Base-by-base conservation (phyloP, 2,888 invertebrate genomes). In the Melangyna quadrimaculata region DNA sequence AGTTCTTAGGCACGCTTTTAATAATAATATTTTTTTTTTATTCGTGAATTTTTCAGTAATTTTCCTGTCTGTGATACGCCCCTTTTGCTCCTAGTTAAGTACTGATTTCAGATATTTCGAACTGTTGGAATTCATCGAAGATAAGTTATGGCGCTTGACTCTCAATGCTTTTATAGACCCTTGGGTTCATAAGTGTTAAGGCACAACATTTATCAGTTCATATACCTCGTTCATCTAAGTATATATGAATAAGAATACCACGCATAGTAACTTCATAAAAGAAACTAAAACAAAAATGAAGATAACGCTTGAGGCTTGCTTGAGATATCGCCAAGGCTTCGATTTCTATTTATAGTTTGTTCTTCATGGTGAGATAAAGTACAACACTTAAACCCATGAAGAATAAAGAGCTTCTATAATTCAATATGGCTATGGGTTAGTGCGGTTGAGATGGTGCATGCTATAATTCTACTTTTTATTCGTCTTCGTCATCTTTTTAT, bases 71-170 rank as follows among this genome's bases (percentile, higher is more conserved):
- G 12, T 61, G 22, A 17, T 65, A 65, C 57, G 40, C 65, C 70
- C 77, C 45, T 45, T 67, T 69, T 24, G n/a, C 40, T 48, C 24
- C 61, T 40, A 19, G 1, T 4, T 29, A 55, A 29, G 17, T 27
- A 55, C 6, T 17, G 53, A 63, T 61, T 55, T 40, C 65, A 51
- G 14, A 65, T 32, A 17, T 29, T 27, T 40, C 4, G n/a, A 14
- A 61, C 17, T n/a, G 17, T 27, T 27, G 40, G 40, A 61, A 43
- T 61, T 61, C 72, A 45, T 53, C 43, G 53, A 12, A 72, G 40
- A 83, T 83, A 78, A 83, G 22, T 83, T 78, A 74, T 78, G 69
- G 73, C 70, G 55, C 82, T 83, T 70, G 82, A 73, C 78, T 73
- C 51, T 83, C 45, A 29, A 40, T 55, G 22, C 77, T 29, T n/a